Evolutionary conservation across 2,113 vertebrate species (phyloP), one percentile per base, ranked within the genome.

Genomic region (Choloepus hoffmanni): DNA sequence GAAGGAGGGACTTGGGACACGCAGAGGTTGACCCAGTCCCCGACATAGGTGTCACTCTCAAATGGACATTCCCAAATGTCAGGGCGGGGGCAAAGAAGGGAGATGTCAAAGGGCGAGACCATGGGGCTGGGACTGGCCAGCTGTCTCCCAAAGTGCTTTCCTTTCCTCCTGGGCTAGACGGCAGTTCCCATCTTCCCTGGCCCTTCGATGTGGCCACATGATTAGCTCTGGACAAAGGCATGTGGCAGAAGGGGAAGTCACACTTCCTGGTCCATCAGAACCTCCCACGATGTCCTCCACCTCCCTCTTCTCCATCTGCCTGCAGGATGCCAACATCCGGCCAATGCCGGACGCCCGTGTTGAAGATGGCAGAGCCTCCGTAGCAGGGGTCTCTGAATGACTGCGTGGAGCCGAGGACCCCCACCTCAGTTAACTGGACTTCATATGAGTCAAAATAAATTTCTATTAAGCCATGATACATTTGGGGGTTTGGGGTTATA

Each of bases 401-500:
- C 14, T 0, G 12, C 9, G 15, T 16, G 72, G 65, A 58, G 18
- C 62, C 60, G 58, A 12, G n/a, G 23, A 30, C 16, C 7, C 13
- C 55, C 19, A 7, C 13, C 36, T 36, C 36, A 5, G 43, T 4
- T 1, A 8, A 50, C 7, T 3, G 70, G 7, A 4, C 76, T 62
- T 62, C 4, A 28, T 13, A 2, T 6, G 63, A 60, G 13, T 36
- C 60, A 50, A 82, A 77, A 24, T 12, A 43, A 48, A 18, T 15
- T 24, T 86, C 58, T 55, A 3, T 55, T 30, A 28, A 73, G 8
- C 58, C 33, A 5, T 1, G 53, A 50, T 63, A 19, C 7, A 24
- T 7, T 3, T 21, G 5, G 2, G n/a, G 21, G 77, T 1, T 14
- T n/a, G 4, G 13, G 36, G 72, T 26, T 5, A 0, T 18, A 3